Evolutionary conservation across 2,113 vertebrate species (phyloP).

Genomic region (Xiphophorus hellerii): DNA sequence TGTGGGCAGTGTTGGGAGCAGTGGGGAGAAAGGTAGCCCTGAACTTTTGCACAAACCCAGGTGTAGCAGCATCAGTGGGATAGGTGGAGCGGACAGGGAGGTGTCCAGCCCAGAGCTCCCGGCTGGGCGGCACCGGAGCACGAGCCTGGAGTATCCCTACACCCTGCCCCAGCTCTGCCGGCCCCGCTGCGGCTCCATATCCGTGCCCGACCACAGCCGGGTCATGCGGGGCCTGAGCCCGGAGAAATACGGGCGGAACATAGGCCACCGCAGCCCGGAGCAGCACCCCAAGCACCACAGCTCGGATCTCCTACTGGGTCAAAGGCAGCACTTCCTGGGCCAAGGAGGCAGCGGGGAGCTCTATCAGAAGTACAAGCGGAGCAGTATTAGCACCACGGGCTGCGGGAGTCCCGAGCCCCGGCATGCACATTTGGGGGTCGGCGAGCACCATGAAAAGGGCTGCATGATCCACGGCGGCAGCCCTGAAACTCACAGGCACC

Average conservation of each 20-base stretch:
- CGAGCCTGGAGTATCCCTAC: constrained; percentile 90
- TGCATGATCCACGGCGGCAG: constrained; percentile 81
- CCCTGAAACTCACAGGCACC: constrained; percentile 91
- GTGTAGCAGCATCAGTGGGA: constrained; percentile 74
- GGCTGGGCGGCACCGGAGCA: constrained; percentile 83
- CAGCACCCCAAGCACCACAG: constrained; percentile 84
- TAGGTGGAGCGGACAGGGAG: constrained; percentile 60
- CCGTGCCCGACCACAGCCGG: constrained; percentile 86
- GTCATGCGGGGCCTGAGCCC: constrained; percentile 89
- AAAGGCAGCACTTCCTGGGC: constrained; percentile 78
- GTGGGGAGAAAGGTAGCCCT: constrained; percentile 80
- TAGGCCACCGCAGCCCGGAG: constrained; percentile 81
- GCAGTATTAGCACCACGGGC: constrained; percentile 75
- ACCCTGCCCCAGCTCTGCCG: constrained; percentile 77
- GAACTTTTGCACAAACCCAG: constrained; percentile 89
- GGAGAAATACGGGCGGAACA: constrained; percentile 75
- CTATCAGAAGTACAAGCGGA: constrained; percentile 90
- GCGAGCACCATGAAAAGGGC: constrained; percentile 89
- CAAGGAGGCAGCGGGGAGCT: constrained; percentile 89
- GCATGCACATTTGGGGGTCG: constrained; percentile 83
- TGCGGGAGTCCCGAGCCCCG: constrained; percentile 90
- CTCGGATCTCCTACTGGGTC: constrained; percentile 73
- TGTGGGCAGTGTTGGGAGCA: constrained; percentile 58
- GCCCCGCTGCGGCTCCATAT: constrained; percentile 82
- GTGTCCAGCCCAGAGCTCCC: constrained; percentile 86